Evolutionary conservation across 2,113 vertebrate genomes (phyloP).

Genomic region (Macquaria ambigua): DNA sequence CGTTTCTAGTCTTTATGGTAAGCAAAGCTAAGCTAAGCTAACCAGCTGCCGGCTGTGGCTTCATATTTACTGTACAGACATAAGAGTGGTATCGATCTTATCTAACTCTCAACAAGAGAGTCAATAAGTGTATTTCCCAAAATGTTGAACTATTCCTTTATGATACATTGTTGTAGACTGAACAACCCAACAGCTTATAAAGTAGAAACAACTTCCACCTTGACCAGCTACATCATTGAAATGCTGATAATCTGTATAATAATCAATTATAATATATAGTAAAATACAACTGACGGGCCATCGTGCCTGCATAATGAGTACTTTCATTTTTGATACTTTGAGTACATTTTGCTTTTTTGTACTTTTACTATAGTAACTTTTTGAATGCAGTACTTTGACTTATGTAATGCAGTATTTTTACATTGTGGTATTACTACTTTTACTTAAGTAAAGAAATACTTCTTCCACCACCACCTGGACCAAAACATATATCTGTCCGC

Average conservation of each 20-base stretch:
- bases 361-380: background rate
- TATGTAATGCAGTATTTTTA: background rate
- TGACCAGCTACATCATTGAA: background rate
- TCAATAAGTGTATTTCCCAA: background rate
- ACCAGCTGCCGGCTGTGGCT: background rate
- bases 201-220: background rate
- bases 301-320: background rate
- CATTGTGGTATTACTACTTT: background rate
- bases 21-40: conserved; percentile 3
- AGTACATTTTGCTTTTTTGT: background rate
- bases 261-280: background rate
- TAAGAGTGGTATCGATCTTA: background rate
- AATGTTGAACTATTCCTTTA: background rate
- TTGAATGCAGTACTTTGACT: background rate
- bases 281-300: background rate
- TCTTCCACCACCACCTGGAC: background rate
- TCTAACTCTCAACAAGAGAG: background rate
- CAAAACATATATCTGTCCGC: background rate
- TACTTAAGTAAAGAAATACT: background rate
- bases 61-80: background rate
- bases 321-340: no score
- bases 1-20: background rate
- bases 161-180: background rate
- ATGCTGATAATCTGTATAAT: background rate
- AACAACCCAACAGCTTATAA: background rate